Evolutionary conservation across 2,888 invertebrate species (phyloP).

Genomic region (Drosophila ezoana): DNA sequence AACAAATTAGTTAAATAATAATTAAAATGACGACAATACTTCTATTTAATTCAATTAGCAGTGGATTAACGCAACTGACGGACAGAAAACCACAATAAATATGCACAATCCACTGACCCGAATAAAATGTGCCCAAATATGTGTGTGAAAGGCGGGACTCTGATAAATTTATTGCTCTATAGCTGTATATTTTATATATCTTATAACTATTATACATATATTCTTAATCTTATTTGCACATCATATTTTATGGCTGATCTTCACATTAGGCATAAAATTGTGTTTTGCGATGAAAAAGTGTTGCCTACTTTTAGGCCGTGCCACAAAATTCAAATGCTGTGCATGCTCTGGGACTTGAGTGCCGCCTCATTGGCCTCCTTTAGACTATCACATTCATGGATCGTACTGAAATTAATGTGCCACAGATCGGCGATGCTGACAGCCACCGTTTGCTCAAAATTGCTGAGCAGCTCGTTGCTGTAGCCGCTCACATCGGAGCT

Average conservation of each 20-base stretch:
- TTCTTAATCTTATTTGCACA: neutral
- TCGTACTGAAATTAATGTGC: constrained; percentile 70
- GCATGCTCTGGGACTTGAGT: constrained; percentile 45
- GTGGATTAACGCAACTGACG: constrained; percentile 26
- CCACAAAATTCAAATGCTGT: constrained; percentile 48
- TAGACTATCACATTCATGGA: constrained; percentile 53
- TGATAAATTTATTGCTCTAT: constrained; percentile 5
- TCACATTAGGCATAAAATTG: constrained; percentile 10
- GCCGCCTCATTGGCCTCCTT: constrained; percentile 23
- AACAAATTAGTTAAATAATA: constrained; percentile 23
- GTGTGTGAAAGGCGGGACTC: constrained; percentile 15
- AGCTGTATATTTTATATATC: neutral
- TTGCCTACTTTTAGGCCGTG: constrained; percentile 52
- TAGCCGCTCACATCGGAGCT: constrained; percentile 65
- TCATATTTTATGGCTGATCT: constrained; percentile 14
- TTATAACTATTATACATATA: neutral
- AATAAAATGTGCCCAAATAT: constrained; percentile 11
- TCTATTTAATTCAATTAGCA: constrained; percentile 56
- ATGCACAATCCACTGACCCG: constrained; percentile 7
- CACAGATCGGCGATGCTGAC: constrained; percentile 81
- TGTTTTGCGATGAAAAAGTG: neutral
- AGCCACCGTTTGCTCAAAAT: constrained; percentile 66
- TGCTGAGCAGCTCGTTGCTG: constrained; percentile 49
- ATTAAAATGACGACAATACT: constrained; percentile 19
- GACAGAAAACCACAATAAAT: constrained; percentile 1